Conservation (phyloP, 1,140 invertebrate genomes). For the Drosophila novamexicana region DNA sequence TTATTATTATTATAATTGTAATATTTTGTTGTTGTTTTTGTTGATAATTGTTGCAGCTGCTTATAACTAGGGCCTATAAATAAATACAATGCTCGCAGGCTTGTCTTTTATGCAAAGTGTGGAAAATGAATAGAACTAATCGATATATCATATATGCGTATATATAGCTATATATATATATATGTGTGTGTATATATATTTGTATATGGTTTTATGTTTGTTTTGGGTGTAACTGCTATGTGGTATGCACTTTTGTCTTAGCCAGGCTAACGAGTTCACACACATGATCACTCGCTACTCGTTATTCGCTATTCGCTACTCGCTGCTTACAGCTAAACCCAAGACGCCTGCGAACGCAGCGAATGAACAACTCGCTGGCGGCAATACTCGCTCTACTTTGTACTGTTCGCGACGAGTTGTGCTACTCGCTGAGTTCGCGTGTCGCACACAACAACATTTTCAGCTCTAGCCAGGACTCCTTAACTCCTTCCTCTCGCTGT, state of each 20-base stretch:
- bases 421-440: not conserved
- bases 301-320: too few relatives aligned
- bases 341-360: too few relatives aligned
- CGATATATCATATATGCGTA: constrained; percentile 43
- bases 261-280: constrained; percentile 30
- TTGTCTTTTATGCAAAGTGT: constrained; percentile 80
- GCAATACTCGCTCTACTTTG: too few relatives aligned
- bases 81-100: constrained; percentile 76
- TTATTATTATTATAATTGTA: constrained; percentile 3
- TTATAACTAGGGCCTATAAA: constrained; percentile 58
- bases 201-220: constrained; percentile 17
- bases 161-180: constrained; percentile 21
- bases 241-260: constrained; percentile 51
- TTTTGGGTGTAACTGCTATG: constrained; percentile 11
- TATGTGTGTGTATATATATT: constrained; percentile 34
- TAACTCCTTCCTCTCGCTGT: not conserved
- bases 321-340: too few relatives aligned
- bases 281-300: constrained; percentile 1
- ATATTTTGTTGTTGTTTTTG: not conserved
- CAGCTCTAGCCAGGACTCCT: not conserved
- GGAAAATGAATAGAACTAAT: constrained; percentile 65
- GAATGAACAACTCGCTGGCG: too few relatives aligned
- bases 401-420: too few relatives aligned
- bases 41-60: constrained; percentile 34
- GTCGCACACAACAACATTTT: constrained; percentile 8